Base-by-base conservation (phyloP, 2,797 vertebrate genomes). In the Mus caroli region DNA sequence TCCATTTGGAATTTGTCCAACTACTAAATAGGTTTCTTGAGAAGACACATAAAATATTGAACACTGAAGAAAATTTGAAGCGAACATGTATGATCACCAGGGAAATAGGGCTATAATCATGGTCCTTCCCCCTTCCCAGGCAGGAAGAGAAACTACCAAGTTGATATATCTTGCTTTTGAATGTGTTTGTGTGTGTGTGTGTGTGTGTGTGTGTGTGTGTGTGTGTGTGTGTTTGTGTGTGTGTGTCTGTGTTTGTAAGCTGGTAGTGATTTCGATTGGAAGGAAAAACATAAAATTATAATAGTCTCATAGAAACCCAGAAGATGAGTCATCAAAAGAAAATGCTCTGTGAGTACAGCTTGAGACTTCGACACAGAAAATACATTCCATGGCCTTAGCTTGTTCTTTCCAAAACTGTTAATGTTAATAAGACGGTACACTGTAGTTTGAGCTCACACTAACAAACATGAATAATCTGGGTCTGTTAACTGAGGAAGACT, bases 151-250 rank as follows among this genome's bases (percentile, higher is more conserved):
- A 40, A 0, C 0, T 50, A 46, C 15, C 28, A 37, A 34, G 31
- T 77, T 77, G 56, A 5, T 52, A 60, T 0, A 3, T 22, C 12
- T 75, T 88, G 12, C 6, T n/a, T 62, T 3, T 43, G 4, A 67
- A 11, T 20, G 3, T 22, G 20, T 2, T 0, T 37, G 37, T 20
- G 19, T 2, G 0, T 37, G n/a, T 1, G 2, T 20, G 10, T 22
- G 19, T 2, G 0, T 40, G 37, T 0, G 3, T 14, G 7, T 22
- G 19, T 2, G 0, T 40, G 37, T 1, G 3, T 14, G 6, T 20
- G 13, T 2, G 0, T 34, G 37, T 1, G 1, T 14, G 0, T 40
- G 37, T 0, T 1, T 14, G 4, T 22, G 19, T 2, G 0, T 40
- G 31, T 1, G 3, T 14, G 6, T 20, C 13, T 2, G 0, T 34